Evolutionary conservation across 2,113 vertebrate species (phyloP), one percentile per base, ranked within the genome.

Genomic region (Hypomesus transpacificus): DNA sequence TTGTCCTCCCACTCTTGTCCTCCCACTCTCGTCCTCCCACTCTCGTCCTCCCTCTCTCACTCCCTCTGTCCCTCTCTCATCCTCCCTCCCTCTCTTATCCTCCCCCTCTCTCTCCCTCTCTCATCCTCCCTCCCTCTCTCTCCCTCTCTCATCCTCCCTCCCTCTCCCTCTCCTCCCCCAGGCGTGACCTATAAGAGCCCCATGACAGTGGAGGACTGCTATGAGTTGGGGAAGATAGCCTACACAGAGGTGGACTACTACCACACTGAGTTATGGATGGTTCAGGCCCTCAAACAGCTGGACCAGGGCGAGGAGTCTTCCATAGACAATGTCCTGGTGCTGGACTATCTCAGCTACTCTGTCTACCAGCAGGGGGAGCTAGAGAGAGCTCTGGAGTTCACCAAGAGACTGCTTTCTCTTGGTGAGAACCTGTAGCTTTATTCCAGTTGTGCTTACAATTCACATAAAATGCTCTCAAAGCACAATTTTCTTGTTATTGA

Each of bases 191-290:
- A 96, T 88, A 97, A 96, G 87, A 95, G 90, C 75, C 91, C 80
- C 0, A 91, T 99, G 86, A 98, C 96, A 6, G 96, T 91, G 0
- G 97, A 97, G 51, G 98, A 99, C 84, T 99, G 98, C 86, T 98
- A 94, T 75, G 97, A 98, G 82, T 89, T 99, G 89, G 97, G 95
- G 1, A 98, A 98, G 89, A 93, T 98, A 26, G 94, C 96, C 2
- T 99, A 99, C 78, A 90, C 95, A 0, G 96, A 98, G 16, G 93
- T 91, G 0, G 97, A 99, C 80, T 99, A 99, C 80, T 98, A 98
- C 84, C 97, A 99, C 86, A 99, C 97, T 0, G 96, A 98, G 85
- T 91, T 98, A 22, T 99, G 97, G 97, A 99, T 99, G 97, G 89
- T 93, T 6, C 97, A 99, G 78, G 96, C 96, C 8, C 89, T 99